Conservation (phyloP, 2,888 invertebrate species). For the Eupithecia dodoneata region DNA sequence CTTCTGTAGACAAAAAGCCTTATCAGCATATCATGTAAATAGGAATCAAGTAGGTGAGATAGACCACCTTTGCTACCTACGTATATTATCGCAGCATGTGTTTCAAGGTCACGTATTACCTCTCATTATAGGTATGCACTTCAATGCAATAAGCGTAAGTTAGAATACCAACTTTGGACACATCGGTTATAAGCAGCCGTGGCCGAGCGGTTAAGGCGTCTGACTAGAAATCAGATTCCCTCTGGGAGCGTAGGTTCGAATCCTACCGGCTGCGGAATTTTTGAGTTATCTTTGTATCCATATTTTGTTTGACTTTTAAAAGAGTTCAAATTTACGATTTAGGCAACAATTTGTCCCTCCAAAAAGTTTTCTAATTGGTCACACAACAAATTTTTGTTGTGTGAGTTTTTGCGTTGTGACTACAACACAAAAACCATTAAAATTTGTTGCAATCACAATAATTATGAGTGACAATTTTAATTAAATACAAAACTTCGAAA, state of each 20-base stretch:
- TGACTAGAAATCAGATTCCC: conserved; percentile 95
- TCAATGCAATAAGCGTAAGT: background rate
- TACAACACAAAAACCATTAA: no score
- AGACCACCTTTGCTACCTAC: background rate
- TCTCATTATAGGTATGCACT: background rate
- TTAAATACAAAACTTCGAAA: no score
- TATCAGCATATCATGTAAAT: background rate
- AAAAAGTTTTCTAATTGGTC: no score
- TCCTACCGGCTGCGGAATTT: conserved; percentile 90
- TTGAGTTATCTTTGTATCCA: background rate
- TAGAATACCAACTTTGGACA: background rate
- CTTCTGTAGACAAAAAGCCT: background rate
- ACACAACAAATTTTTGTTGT: no score
- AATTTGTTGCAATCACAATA: no score
- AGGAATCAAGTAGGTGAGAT: background rate
- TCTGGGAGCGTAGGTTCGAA: conserved; percentile 95
- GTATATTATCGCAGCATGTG: background rate
- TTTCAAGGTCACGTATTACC: background rate
- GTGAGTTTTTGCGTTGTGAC: no score
- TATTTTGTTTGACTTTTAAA: background rate
- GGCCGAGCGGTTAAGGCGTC: conserved; percentile 95
- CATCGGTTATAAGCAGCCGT: conserved; percentile 84
- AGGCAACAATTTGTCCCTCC: no score
- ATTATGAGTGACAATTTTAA: no score
- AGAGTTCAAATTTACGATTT: no score